Conservation (phyloP, 2,888 invertebrate species). For the Phoenoteleia sp. region DNA sequence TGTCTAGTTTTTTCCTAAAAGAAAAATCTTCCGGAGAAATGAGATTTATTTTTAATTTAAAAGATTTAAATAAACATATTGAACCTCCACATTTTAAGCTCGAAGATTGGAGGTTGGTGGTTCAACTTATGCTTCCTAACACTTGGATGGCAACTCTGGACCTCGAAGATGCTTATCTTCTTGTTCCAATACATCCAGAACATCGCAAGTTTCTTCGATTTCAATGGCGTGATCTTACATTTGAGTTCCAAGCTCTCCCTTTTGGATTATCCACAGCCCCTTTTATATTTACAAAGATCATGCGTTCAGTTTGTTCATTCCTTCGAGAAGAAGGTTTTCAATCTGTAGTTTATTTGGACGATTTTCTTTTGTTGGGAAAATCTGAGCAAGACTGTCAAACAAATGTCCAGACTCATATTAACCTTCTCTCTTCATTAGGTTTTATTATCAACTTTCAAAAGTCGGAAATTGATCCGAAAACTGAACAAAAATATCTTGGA, state of each 20-base stretch:
- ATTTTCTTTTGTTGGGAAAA: constrained; percentile 2
- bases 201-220: constrained; percentile 19
- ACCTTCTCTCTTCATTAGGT: neutral
- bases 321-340: neutral
- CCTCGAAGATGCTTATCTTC: constrained; percentile 1
- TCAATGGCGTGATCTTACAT: constrained; percentile 1
- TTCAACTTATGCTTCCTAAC: constrained; percentile 26
- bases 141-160: neutral
- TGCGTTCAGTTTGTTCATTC: neutral
- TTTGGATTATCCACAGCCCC: neutral
- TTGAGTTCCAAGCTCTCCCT: constrained; percentile 4
- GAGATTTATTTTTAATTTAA: constrained; percentile 46
- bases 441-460: neutral
- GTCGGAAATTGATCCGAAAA: neutral
- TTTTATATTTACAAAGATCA: constrained; percentile 5
- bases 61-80: constrained; percentile 15
- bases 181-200: neutral
- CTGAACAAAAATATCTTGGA: constrained; percentile 1
- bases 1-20: constrained; percentile 37
- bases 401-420: neutral
- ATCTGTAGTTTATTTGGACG: constrained; percentile 12
- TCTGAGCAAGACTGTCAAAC: neutral
- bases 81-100: constrained; percentile 18
- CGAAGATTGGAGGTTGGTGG: constrained; percentile 36
- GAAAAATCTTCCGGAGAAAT: constrained; percentile 43